Evolutionary conservation across 2,113 vertebrate species (phyloP).

Genomic region (Tragelaphus imberbis): DNA sequence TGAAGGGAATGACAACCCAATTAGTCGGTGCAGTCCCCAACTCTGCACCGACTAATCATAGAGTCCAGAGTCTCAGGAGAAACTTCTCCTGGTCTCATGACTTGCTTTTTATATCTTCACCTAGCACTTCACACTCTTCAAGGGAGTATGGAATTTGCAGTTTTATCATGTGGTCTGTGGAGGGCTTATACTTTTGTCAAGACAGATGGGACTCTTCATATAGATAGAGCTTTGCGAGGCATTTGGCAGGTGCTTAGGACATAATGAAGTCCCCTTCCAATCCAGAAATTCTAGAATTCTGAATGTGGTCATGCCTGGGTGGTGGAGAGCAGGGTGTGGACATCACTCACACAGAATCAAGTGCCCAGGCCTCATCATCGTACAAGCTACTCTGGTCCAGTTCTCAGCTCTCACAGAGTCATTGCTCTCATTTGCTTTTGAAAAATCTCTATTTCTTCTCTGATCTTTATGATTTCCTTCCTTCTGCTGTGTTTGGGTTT

Average conservation of each 20-base stretch:
- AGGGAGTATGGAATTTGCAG: neutral
- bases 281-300: neutral
- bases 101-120: neutral
- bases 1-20: neutral
- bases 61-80: neutral
- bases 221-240: neutral
- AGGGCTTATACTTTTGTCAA: too few relatives aligned
- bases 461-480: neutral
- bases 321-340: neutral
- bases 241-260: neutral
- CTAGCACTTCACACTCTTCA: neutral
- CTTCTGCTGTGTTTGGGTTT: neutral
- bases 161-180: too few relatives aligned
- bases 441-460: neutral
- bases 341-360: neutral
- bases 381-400: neutral
- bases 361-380: too few relatives aligned
- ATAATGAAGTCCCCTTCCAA: neutral
- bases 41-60: neutral
- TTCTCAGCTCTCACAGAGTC: neutral
- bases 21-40: too few relatives aligned
- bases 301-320: neutral
- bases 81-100: rapidly evolving
- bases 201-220: neutral
- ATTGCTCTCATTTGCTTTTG: neutral